These are phyloP conservation scores for Lamprologus ornatipinnis DNA, from an alignment of 2,113 vertebrate species.

Conservation along the genomic window DNA sequence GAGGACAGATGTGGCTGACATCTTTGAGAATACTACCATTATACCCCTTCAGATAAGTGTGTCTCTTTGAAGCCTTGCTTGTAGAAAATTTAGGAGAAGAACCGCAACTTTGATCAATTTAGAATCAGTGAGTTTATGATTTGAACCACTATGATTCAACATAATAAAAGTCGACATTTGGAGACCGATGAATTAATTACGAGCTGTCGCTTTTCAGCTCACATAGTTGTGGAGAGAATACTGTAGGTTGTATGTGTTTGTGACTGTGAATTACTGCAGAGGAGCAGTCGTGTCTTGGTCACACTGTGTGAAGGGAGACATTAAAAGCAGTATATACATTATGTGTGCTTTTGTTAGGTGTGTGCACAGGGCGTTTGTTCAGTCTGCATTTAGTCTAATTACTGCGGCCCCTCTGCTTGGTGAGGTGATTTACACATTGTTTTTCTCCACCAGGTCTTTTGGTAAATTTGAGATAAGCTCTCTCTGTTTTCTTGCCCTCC, in stretches of 20 bases:
- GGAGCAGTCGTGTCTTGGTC: background rate
- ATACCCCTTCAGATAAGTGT: background rate
- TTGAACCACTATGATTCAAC: background rate
- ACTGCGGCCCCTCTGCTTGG: conserved; percentile 23
- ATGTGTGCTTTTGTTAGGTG: background rate
- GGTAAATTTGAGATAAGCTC: conserved; percentile 56
- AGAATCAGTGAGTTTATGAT: background rate
- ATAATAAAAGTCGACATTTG: background rate
- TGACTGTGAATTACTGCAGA: background rate
- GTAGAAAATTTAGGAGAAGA: background rate
- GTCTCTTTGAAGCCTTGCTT: background rate
- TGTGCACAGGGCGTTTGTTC: background rate
- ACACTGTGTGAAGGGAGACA: background rate
- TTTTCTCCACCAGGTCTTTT: conserved; percentile 37
- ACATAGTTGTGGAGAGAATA: background rate
- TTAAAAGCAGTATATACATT: background rate
- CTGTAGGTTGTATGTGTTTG: background rate
- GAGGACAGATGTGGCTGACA: conserved; percentile 21
- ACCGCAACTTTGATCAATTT: background rate
- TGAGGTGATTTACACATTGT: conserved; percentile 58
- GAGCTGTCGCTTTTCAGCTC: background rate
- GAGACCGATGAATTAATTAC: background rate
- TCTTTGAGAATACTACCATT: background rate
- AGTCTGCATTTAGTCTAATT: conserved; percentile 60
- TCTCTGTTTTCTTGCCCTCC: background rate